Evolutionary conservation across 2,888 invertebrate genomes (phyloP).

Genomic region (Leptopilina myrica): DNA sequence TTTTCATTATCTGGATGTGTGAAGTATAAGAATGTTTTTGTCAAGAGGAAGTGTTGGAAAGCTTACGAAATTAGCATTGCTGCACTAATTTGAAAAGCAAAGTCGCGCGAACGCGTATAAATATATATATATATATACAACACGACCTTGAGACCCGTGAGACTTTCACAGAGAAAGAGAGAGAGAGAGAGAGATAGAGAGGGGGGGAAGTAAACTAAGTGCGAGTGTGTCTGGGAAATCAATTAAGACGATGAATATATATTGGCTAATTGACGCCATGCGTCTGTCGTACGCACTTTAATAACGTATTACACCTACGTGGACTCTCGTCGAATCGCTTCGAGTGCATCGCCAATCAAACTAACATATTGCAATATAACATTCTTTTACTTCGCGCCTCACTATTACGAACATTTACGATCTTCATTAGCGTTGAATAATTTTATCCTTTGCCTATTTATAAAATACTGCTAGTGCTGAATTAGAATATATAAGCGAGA

Average conservation of each 20-base stretch:
- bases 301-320: constrained; percentile 64
- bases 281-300: constrained; percentile 62
- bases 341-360: constrained; percentile 46
- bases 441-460: too few species aligned
- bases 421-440: too few species aligned
- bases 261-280: constrained; percentile 68
- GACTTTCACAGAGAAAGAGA: constrained; percentile 35
- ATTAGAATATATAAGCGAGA: too few species aligned
- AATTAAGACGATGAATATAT: constrained; percentile 72
- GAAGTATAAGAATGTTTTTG: constrained; percentile 1
- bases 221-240: constrained; percentile 59
- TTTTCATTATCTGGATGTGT: constrained; percentile 27
- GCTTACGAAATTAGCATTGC: constrained; percentile 37
- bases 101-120: constrained; percentile 32
- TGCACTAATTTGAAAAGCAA: constrained; percentile 40
- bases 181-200: neutral
- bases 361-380: constrained; percentile 6
- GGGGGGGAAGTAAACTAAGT: too few species aligned
- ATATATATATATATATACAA: neutral
- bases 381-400: neutral
- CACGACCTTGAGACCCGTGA: constrained; percentile 44
- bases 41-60: constrained; percentile 25
- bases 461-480: too few species aligned
- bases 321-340: constrained; percentile 63
- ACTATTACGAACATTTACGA: too few species aligned